Evolutionary conservation across 2,113 vertebrate genomes (phyloP), one percentile per base, ranked within the genome.

Genomic region (Rhinolophus sinicus): DNA sequence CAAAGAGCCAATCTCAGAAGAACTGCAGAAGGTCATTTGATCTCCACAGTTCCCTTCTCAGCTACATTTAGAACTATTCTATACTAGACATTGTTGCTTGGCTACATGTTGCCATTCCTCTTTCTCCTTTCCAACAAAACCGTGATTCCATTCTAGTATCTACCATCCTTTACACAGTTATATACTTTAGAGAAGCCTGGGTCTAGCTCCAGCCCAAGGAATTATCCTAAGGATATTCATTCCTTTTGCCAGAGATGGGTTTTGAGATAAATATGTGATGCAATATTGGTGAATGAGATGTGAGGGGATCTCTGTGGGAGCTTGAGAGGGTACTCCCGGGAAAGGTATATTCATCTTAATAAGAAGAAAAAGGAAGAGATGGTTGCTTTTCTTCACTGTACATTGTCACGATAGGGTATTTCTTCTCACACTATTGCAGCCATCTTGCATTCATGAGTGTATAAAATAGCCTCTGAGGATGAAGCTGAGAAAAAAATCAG

Each of bases 1-100:
- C 90, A 95, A 90, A 97, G 26, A 67, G 6, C 35, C 76, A 75
- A 13, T 54, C 58, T 80, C n/a, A 58, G 26, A 47, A 86, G 54
- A 85, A 54, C 11, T 69, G 10, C 10, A 73, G 26, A 22, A 77
- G 60, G 72, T 38, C 54, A 82, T 83, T 60, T 90, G 47, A 76
- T 85, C n/a, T 64, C 65, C 44, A 81, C 5, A 38, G 35, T 50
- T 60, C 52, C 69, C n/a, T 73, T 58, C 62, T 54, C 56, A 38
- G 35, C 44, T 33, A 47, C n/a, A 21, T 72, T 78, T 72, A 92
- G 47, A 30, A 92, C 60, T 50, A 11, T 64, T 77, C 67, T 33
- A 6, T 72, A 65, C 56, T 4, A 47, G 30, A 9, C 44, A 50
- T 15, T 22, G 21, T 47, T 52, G 16, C 22, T 24, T 75, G 40